Conservation (phyloP, 2,888 invertebrate genomes). For the Trachelus tabidus region DNA sequence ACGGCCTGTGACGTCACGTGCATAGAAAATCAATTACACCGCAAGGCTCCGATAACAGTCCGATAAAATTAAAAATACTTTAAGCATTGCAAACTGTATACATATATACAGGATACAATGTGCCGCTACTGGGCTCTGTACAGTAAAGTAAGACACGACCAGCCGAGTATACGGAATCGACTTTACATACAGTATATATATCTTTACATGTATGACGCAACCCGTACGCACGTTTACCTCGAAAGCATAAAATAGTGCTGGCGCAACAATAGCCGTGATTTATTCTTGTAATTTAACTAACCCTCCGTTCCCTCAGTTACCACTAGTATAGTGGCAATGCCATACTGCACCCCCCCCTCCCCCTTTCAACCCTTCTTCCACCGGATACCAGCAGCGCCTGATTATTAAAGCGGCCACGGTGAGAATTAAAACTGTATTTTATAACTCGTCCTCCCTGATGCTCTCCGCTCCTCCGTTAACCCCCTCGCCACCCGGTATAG, state of each 20-base stretch:
- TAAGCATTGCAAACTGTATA: too few species aligned
- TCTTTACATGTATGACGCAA: conserved; percentile 6
- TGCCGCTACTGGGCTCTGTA: too few species aligned
- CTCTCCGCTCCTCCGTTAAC: not conserved
- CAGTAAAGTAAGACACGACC: too few species aligned
- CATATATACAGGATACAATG: too few species aligned
- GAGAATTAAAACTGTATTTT: conserved; percentile 48
- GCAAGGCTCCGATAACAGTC: too few species aligned
- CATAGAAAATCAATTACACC: too few species aligned
- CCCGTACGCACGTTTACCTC: conserved; percentile 15
- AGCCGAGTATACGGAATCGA: not conserved
- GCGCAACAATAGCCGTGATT: conserved; percentile 47
- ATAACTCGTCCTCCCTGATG: conserved; percentile 20
- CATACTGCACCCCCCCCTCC: conserved; percentile 11
- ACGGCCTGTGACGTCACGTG: too few species aligned
- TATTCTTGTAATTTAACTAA: conserved; percentile 50
- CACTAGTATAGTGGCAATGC: conserved; percentile 7
- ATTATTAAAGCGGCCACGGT: conserved; percentile 37
- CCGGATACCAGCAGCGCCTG: conserved; percentile 19
- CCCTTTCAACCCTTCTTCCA: conserved; percentile 14
- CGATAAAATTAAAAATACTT: too few species aligned
- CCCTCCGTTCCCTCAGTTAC: conserved; percentile 18
- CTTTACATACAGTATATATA: not conserved
- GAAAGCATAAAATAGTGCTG: conserved; percentile 37
- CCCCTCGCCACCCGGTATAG: not conserved